Evolutionary conservation across 2,113 vertebrate genomes (phyloP).

Genomic region (Oreamnos americanus): DNA sequence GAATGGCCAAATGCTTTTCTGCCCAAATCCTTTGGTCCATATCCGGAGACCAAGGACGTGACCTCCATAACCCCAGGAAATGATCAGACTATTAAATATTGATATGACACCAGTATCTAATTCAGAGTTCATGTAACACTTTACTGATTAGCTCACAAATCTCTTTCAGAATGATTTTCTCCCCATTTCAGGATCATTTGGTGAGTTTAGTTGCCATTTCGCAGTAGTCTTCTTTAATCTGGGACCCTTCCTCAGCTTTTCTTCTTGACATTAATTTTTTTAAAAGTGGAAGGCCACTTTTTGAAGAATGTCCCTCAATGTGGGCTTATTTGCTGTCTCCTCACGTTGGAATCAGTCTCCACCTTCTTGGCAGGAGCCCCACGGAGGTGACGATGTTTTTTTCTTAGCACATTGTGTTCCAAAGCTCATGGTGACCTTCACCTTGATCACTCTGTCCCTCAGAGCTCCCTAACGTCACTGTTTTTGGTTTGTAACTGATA

Average conservation of each 20-base stretch:
- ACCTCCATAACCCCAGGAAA: background rate
- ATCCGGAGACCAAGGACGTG: background rate
- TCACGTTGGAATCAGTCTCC: accelerated
- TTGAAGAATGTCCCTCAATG: background rate
- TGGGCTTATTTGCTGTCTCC: background rate
- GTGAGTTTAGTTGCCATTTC: background rate
- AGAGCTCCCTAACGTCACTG: background rate
- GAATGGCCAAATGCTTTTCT: background rate
- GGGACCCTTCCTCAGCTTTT: background rate
- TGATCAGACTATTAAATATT: background rate
- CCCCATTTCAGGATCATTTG: accelerated
- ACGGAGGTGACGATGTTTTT: accelerated
- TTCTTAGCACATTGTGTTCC: accelerated
- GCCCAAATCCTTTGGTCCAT: background rate
- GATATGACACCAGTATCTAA: accelerated
- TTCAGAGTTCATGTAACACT: too few species aligned
- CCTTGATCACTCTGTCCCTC: background rate
- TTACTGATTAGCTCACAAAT: background rate
- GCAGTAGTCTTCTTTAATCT: background rate
- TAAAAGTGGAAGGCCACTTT: background rate
- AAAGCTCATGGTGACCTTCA: background rate
- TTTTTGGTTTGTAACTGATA: background rate
- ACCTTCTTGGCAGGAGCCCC: background rate
- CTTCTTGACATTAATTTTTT: background rate
- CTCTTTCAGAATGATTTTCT: too few species aligned